Base-by-base conservation (phyloP, 2,888 invertebrate genomes). In the Flexamia atlantica region DNA sequence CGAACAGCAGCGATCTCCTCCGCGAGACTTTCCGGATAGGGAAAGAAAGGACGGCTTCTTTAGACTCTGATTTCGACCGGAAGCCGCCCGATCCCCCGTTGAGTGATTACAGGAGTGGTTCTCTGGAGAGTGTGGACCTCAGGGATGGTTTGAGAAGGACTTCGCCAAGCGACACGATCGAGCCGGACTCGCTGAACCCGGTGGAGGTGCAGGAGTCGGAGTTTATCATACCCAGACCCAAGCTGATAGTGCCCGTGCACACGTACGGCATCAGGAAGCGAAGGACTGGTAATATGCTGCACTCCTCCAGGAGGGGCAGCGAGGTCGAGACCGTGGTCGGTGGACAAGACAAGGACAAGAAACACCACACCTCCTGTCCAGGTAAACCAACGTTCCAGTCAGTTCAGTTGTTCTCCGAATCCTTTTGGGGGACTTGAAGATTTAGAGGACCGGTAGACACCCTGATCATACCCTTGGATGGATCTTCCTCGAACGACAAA, bases 201-300 rank as follows among this genome's bases (percentile, higher is more conserved):
- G 60, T 79, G n/a, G 81, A 83, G 23, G 30, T 64, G 14, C 79
- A 79, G 14, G 80, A 81, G 42, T 57, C 86, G 76, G 95, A 95
- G 88, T 97, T 97, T 90, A 93, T 94, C 86, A 97, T 97, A 90
- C 97, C 97, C 4, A 92, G 97, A 88, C 97, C 97, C 42, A 95
- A 96, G 89, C 92, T 97, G 87, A 96, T 97, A 89, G 97, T 97
- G 87, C 97, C 97, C 82, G 95, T 97, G 85, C 97, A 97, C 91
- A 96, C 97, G 32, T 97, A 97, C 89, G 97, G 96, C 83, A 93
- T 94, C 85, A 92, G 96, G 86, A 94, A 95, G 88, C 92, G 97
- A 85, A 92, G 96, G 87, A 97, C 97, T 57, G 97, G 97, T 12
- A 96, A 96, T 90, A 87, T 86, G 82, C 81, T 86, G 64, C 85